Percentiles rank a stretch among this genome's conserved stretches.
Conservation (phyloP, 1,140 invertebrate species). For the Ostrea denselamellosa region DNA sequence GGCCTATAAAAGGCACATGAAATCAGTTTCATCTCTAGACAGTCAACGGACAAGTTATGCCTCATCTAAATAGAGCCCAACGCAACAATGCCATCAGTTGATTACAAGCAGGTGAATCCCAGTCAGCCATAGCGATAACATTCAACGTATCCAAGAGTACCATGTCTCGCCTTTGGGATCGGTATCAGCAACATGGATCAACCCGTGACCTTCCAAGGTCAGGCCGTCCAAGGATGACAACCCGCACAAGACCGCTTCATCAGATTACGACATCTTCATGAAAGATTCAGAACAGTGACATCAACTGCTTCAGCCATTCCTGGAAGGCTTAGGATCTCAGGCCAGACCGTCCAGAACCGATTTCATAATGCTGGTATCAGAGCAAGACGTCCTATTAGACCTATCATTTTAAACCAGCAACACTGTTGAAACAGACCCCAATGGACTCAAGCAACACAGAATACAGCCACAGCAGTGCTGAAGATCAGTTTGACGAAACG, state of each 20-base stretch:
- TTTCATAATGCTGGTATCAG: conserved; percentile 15
- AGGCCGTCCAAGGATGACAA: conserved; percentile 41
- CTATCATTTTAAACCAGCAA: conserved; percentile 31
- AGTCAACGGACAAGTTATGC: too few relatives aligned
- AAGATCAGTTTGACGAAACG: conserved; percentile 49
- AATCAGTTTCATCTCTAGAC: too few relatives aligned
- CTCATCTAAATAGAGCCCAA: conserved; percentile 36
- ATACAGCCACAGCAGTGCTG: conserved; percentile 35
- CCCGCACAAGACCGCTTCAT: conserved; percentile 34
- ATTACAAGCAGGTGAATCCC: conserved; percentile 44
- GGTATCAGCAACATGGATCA: conserved; percentile 29
- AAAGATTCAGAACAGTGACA: conserved; percentile 12
- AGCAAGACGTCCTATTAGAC: conserved; percentile 31
- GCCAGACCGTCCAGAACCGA: conserved; percentile 45
- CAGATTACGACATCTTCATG: background rate
- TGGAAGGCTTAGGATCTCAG: conserved; percentile 45
- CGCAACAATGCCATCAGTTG: conserved; percentile 47
- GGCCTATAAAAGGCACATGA: too few relatives aligned
- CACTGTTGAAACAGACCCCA: conserved; percentile 34
- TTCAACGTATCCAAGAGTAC: conserved; percentile 43
- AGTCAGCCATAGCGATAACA: conserved; percentile 12
- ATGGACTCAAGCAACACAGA: conserved; percentile 44
- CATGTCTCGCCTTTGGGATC: conserved; percentile 43
- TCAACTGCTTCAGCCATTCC: conserved; percentile 38
- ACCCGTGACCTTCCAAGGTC: conserved; percentile 47